A percentile compares a stretch with the other conserved stretches of the same genome.
These are phyloP conservation scores for Chamaedrilus cognettii DNA, from an alignment of 2,888 invertebrate genomes.

Conservation along the genomic window DNA sequence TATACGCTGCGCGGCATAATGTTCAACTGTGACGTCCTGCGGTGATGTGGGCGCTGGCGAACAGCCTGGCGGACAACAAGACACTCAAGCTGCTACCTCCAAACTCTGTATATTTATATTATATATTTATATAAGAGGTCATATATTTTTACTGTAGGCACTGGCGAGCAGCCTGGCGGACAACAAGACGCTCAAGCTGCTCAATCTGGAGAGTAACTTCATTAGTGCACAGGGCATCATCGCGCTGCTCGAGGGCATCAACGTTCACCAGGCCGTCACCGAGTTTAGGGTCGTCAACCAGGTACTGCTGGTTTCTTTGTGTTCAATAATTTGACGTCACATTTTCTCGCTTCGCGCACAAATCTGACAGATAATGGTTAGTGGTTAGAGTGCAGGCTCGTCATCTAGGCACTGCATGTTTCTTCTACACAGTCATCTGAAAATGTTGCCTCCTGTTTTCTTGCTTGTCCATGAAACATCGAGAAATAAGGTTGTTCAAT, in stretches of 20 bases:
- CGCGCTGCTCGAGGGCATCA: slow-evolving; percentile 80
- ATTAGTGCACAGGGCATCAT: slow-evolving; percentile 88
- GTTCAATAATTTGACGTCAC: too few relatives aligned
- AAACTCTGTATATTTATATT: neutral
- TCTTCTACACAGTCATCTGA: too few relatives aligned
- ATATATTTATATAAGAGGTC: neutral
- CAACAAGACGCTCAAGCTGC: slow-evolving; percentile 61
- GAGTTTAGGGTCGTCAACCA: slow-evolving; percentile 98
- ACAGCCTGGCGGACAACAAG: slow-evolving; percentile 66
- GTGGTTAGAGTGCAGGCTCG: too few relatives aligned
- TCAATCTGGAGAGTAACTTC: slow-evolving; percentile 95
- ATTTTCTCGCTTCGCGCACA: too few relatives aligned
- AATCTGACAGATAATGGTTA: too few relatives aligned
- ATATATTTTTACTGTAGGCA: slow-evolving; percentile 39
- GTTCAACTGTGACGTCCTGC: too few relatives aligned
- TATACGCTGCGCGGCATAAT: too few relatives aligned
- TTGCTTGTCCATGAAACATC: too few relatives aligned
- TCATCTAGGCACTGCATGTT: too few relatives aligned
- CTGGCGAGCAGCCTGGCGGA: slow-evolving; percentile 67
- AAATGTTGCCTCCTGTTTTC: too few relatives aligned
- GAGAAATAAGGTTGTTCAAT: too few relatives aligned
- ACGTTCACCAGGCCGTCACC: slow-evolving; percentile 83
- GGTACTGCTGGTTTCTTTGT: too few relatives aligned
- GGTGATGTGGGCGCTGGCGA: slow-evolving; percentile 60
- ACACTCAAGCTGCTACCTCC: slow-evolving; percentile 65